Evolutionary conservation across 2,888 invertebrate genomes (phyloP), one percentile per base, ranked within the genome.

Genomic region (Chorisops tibialis): DNA sequence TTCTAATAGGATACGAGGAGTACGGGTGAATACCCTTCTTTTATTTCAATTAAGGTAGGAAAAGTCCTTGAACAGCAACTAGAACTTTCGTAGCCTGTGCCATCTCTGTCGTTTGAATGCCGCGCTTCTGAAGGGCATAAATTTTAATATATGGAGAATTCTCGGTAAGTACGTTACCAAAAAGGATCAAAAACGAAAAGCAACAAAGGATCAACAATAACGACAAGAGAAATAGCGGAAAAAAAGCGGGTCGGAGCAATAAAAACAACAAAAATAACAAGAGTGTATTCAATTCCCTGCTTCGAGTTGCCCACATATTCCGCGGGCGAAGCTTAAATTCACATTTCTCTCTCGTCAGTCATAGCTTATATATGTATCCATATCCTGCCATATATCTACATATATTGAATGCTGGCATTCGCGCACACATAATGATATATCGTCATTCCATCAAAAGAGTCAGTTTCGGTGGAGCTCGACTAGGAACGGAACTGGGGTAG

Each of bases 31-130:
- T 68, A 67, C 66, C 67, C 67, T 67, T 67, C 66, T 67, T 68
- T 67, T 67, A 68, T 67, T 68, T 68, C 68, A 68, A 68, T 68
- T 67, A 68, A 68, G 68, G 67, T 68, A 68, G 60, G 67, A 63
- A 61, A 61, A 61, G 63, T 63, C 61, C 61, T 63, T 61, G 47
- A 61, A 47, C 61, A 63, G 61, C 49, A 52, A 60, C 52, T 50
- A 21, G 16, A 59, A 35, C 11, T 45, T 19, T 43, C 39, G 51
- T 39, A 39, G 11, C 52, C 47, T 37, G 21, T 18, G 48, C 24
- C 59, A 22, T 45, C 21, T 2, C n/a, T 19, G 7, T 2, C 9
- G 5, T 19, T 38, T 7, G 35, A 14, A 38, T 52, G 19, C 21
- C 38, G 37, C 21, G 16, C 35, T n/a, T 35, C 30, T 4, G 50